Conservation (phyloP, 2,797 vertebrate genomes). For the Passerculus sandwichensis region DNA sequence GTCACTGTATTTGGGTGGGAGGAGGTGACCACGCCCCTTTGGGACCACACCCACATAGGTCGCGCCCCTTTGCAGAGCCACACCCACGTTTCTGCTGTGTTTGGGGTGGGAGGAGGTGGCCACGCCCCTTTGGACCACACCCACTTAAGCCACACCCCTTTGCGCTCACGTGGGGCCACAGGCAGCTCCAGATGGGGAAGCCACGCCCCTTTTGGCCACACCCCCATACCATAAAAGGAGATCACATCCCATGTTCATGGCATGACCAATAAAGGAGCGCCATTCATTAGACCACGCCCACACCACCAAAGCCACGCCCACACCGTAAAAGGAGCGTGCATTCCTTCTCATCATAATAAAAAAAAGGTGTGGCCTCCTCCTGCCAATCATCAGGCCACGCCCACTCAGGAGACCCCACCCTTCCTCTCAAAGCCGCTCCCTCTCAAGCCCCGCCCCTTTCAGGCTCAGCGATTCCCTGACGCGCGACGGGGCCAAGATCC, state of each 20-base stretch:
- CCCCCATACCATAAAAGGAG: too few relatives aligned
- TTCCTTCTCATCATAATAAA: not conserved
- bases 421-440: not conserved
- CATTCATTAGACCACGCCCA: too few relatives aligned
- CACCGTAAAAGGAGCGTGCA: rapidly evolving
- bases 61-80: too few relatives aligned
- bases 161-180: rapidly evolving
- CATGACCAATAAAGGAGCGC: too few relatives aligned
- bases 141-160: not conserved
- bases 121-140: not conserved
- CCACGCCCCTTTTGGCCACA: not conserved
- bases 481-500: conserved; percentile 89
- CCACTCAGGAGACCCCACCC: rapidly evolving
- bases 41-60: too few relatives aligned
- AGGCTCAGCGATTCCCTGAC: conserved; percentile 86
- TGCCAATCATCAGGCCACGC: not conserved
- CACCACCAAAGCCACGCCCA: not conserved
- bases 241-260: too few relatives aligned
- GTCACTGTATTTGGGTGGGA: too few relatives aligned
- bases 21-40: too few relatives aligned
- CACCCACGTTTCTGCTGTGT: rapidly evolving
- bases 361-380: too few relatives aligned
- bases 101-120: too few relatives aligned
- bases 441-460: not conserved
- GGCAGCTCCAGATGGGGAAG: rapidly evolving